Percentiles rank a stretch among this genome's conserved stretches.
phyloP scores from a whole-genome alignment of 2,113 vertebrate species.

The Megalops atlanticus region DNA sequence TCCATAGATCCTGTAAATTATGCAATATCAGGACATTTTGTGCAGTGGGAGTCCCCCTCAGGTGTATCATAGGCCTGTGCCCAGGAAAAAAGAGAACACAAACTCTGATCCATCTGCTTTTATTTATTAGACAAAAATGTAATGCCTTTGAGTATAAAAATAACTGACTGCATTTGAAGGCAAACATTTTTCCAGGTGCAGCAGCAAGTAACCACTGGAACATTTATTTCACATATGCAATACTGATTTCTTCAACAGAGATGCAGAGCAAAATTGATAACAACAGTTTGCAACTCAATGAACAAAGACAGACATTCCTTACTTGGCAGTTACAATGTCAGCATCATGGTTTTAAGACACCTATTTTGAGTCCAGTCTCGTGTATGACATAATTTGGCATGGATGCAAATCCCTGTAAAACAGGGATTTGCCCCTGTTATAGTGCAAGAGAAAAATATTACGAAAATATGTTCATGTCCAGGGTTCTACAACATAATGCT shows the following conservation, averaged over 20 bases:
- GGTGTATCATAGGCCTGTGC: background rate
- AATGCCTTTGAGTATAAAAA: constrained; percentile 74
- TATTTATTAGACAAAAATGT: constrained; percentile 71
- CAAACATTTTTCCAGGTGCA: constrained; percentile 59
- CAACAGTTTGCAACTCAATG: constrained; percentile 1
- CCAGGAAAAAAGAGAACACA: background rate
- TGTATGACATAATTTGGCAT: background rate
- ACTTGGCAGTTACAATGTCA: background rate
- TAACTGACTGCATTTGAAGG: constrained; percentile 66
- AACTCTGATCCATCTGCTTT: constrained; percentile 45
- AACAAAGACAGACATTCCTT: background rate
- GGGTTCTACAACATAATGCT: background rate
- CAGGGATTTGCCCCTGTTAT: no score
- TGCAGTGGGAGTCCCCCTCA: background rate
- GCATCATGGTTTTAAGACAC: background rate
- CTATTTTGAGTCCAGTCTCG: background rate
- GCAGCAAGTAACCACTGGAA: constrained; percentile 36
- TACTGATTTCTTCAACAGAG: constrained; percentile 22
- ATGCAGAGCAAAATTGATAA: constrained; percentile 1
- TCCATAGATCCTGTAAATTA: background rate
- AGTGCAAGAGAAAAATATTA: background rate
- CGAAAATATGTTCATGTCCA: background rate
- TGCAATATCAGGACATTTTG: background rate
- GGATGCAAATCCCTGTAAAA: background rate
- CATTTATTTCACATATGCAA: constrained; percentile 28